Evolutionary conservation across 2,888 invertebrate genomes (phyloP), one percentile per base, ranked within the genome.

Genomic region (Syritta pipiens): DNA sequence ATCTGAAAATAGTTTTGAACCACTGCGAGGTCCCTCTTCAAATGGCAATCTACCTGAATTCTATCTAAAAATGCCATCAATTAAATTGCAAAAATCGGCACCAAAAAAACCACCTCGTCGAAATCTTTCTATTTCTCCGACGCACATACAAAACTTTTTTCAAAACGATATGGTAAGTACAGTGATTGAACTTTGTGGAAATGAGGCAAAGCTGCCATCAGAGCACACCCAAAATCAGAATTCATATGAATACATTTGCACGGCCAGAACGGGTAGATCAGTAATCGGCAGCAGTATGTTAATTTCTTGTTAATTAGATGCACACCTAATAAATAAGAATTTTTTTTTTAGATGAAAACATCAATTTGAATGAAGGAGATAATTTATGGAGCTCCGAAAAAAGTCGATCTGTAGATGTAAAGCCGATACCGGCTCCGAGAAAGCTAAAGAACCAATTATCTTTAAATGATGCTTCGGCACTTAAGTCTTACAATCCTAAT

Each of bases 41-140:
- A 57, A 69, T 32, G 57, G 24, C 3, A 22, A 49, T 6, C 19
- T 44, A 17, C 5, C 46, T 1, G 67, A 75, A 2, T 69, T 75
- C n/a, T 63, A 75, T 40, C 46, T 60, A 4, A 60, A 60, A 60
- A 65, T 63, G 63, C 40, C 44, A 1, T 40, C 77, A 1, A 53
- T 55, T 5, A 71, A 71, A 40, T 26, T 68, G 9, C 60, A 68
- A 37, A 53, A 40, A n/a, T 24, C 71, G 12, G 71, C 96, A 62
- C 96, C 96, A 46, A 96, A 96, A 90, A 96, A 96, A 89, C 96
- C 96, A 77, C 96, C 96, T 1, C 91, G 96, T 53, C 91, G 96
- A 83, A 96, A 96, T 88, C 91, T 96, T 62, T 95, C 95, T 9
- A 94, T 95, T 74, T 96, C 96, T 12, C 96, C 96, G 19, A 96